phyloP scores from a whole-genome alignment of 2,888 invertebrate species.

The Gryllus longicercus region DNA sequence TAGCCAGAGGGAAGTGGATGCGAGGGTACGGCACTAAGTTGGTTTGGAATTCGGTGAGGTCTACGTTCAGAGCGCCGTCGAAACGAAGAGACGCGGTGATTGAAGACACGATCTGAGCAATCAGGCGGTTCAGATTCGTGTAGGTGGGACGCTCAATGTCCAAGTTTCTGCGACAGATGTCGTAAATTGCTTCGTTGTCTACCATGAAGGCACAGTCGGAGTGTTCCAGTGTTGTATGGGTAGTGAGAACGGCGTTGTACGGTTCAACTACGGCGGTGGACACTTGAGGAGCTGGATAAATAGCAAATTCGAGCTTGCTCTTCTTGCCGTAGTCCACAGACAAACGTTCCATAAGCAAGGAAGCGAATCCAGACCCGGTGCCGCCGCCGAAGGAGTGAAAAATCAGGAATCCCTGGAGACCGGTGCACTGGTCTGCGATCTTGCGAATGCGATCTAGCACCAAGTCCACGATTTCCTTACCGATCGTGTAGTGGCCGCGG shows the following conservation, averaged over 20 bases:
- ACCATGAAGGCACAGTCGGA: constrained; percentile 64
- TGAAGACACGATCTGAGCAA: constrained; percentile 58
- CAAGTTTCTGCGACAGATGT: constrained; percentile 58
- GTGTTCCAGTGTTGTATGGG: constrained; percentile 61
- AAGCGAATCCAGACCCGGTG: constrained; percentile 59
- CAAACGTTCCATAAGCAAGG: constrained; percentile 58
- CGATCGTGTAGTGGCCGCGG: constrained; percentile 57
- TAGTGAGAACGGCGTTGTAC: constrained; percentile 59
- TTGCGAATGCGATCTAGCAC: constrained; percentile 49
- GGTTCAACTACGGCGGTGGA: constrained; percentile 52
- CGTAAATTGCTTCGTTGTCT: constrained; percentile 52
- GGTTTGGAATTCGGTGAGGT: constrained; percentile 61
- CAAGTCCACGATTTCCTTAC: constrained; percentile 52
- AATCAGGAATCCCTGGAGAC: constrained; percentile 54
- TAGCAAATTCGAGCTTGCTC: constrained; percentile 69
- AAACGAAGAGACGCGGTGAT: constrained; percentile 60
- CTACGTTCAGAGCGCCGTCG: constrained; percentile 61
- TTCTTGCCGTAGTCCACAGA: constrained; percentile 59
- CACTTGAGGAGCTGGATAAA: constrained; percentile 84
- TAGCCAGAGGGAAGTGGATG: constrained; percentile 59
- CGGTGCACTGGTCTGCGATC: constrained; percentile 51
- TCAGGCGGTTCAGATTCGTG: constrained; percentile 59
- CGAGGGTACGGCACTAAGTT: constrained; percentile 61
- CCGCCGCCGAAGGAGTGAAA: constrained; percentile 58
- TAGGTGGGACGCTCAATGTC: constrained; percentile 59